phyloP scores from a whole-genome alignment of 2,888 invertebrate genomes.

The Acanthosepion pharaonis region DNA sequence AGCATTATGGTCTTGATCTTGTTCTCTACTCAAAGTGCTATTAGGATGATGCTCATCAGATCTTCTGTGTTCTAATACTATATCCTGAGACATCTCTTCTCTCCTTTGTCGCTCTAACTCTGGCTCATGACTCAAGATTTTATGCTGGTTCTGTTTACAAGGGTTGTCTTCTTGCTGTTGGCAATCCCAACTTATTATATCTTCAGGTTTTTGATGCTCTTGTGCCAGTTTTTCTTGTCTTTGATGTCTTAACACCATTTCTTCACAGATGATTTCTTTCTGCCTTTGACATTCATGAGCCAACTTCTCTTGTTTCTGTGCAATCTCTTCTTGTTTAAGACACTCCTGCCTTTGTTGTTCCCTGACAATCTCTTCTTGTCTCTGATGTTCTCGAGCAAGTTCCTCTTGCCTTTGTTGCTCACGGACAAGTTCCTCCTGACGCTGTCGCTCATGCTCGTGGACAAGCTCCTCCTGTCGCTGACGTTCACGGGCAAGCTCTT shows the following conservation, averaged over 20 bases:
- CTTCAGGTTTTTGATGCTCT: constrained; percentile 33
- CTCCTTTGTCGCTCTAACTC: not conserved
- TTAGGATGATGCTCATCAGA: not conserved
- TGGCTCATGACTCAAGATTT: not conserved
- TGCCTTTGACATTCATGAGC: not conserved
- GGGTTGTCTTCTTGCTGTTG: not conserved
- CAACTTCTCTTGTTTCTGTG: not conserved
- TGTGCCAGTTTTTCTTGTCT: constrained; percentile 34
- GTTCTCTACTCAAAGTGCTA: not conserved
- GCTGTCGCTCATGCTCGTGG: not conserved
- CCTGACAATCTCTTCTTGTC: not conserved
- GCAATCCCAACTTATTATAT: not conserved
- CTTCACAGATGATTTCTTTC: constrained; percentile 24
- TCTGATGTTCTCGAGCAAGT: not conserved
- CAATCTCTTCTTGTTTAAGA: not conserved
- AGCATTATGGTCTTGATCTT: not conserved
- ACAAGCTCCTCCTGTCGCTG: not conserved
- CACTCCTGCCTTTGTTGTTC: constrained; percentile 35
- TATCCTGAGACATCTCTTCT: not conserved
- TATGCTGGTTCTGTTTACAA: not conserved
- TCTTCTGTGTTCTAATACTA: not conserved
- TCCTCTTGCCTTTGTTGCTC: not conserved
- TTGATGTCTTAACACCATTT: not conserved
- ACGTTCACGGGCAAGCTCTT: not conserved
- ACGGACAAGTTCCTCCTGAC: not conserved